Conservation (phyloP, 2,888 invertebrate species). For the Cynaeus angustus region DNA sequence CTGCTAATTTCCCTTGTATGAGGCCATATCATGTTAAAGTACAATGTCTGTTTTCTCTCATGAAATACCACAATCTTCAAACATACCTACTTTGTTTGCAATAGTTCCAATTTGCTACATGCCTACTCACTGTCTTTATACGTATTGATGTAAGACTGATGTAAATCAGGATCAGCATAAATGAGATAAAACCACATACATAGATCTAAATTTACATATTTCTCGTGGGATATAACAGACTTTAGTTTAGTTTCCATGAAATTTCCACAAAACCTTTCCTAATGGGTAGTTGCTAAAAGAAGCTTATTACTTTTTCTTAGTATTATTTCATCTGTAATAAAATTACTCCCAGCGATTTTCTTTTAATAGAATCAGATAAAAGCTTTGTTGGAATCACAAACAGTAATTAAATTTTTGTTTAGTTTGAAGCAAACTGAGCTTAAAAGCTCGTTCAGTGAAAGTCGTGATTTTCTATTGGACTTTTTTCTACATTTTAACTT, state of each 20-base stretch:
- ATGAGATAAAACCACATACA: constrained; percentile 44
- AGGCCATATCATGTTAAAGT: constrained; percentile 21
- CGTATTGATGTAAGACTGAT: constrained; percentile 39
- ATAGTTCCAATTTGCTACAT: constrained; percentile 22
- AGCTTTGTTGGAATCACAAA: constrained; percentile 31
- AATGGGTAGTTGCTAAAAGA: constrained; percentile 21
- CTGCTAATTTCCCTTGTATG: constrained; percentile 41
- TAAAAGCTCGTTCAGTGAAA: constrained; percentile 22
- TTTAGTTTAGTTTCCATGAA: constrained; percentile 12
- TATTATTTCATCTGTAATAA: constrained; percentile 12
- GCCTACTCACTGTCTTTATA: constrained; percentile 28
- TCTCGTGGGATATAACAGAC: constrained; percentile 15
- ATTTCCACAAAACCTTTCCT: constrained; percentile 16
- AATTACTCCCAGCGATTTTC: constrained; percentile 25
- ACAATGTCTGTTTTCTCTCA: constrained; percentile 42
- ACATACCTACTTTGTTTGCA: constrained; percentile 37
- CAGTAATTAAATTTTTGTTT: constrained; percentile 43
- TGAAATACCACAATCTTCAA: constrained; percentile 46
- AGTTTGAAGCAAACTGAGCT: constrained; percentile 19
- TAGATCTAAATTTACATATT: constrained; percentile 42
- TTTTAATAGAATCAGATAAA: constrained; percentile 24
- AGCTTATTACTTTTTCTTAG: constrained; percentile 15
- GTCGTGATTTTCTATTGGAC: constrained; percentile 14
- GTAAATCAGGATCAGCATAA: constrained; percentile 46
- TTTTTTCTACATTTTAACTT: constrained; percentile 24